Evolutionary conservation across 2,113 vertebrate genomes (phyloP), one percentile per base, ranked within the genome.

Genomic region (Alexandromys fortis): DNA sequence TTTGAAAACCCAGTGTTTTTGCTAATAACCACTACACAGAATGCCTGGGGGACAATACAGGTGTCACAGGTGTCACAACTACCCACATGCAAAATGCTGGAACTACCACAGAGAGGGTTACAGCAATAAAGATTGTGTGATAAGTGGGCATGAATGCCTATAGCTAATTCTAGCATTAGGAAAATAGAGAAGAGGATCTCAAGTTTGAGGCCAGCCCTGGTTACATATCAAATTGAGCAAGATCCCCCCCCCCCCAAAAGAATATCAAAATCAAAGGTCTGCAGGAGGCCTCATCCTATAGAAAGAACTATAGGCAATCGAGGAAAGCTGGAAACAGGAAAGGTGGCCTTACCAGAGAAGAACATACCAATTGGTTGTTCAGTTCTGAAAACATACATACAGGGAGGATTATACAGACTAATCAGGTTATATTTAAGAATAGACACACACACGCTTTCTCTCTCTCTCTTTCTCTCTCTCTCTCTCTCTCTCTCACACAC

Each of bases 31-130:
- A 10, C 63, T 33, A 33, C 2, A 24, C 6, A 0, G 0, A 1
- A 1, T 0, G 11, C 42, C 33, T 0, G 0, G 26, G 55, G 61
- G 4, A 38, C 5, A 21, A n/a, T 24, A 10, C 0, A 26, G 42
- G 7, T 0, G 22, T 9, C 68, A 10, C 0, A 26, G 42, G 7
- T 0, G 22, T 9, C 68, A 7, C 2, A 49, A 26, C 4, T 75
- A 17, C 7, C 4, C 92, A 17, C 10, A 8, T 6, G 1, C 9
- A 0, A 19, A 45, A 38, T 0, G 0, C 55, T 11, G 1, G 58
- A 52, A 72, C 10, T 58, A 58, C 42, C 4, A 0, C 6, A 35
- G 21, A 12, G 3, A 67, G 22, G 24, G 42, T 52, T 9, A 35
- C 1, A 68, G 17, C 24, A 78, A 24, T n/a, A 47, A 52, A 38